These are phyloP conservation scores for Stigmatopora nigra DNA, from an alignment of 2,113 vertebrate species.

Conservation along the genomic window DNA sequence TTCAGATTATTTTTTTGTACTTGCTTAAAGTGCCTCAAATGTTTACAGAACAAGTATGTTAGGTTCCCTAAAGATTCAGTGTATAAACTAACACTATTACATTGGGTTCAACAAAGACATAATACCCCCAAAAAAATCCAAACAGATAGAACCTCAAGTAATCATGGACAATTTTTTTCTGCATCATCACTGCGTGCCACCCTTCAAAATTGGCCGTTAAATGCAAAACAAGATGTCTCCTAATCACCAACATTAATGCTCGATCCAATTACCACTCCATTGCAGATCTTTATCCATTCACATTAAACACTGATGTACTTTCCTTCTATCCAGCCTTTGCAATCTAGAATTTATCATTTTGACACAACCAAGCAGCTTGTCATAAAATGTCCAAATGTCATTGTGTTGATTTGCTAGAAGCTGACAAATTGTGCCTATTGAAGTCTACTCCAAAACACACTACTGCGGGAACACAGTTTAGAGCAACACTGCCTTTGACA, in stretches of 20 bases:
- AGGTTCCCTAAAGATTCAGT: neutral
- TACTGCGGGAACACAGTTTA: constrained; percentile 1
- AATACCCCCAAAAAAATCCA: no score
- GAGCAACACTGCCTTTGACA: constrained; percentile 4
- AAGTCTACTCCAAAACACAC: neutral
- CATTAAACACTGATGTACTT: neutral
- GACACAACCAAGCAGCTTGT: neutral
- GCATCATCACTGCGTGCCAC: neutral
- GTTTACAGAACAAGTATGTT: neutral
- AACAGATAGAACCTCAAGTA: neutral
- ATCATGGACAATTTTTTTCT: neutral
- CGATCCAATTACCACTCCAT: neutral
- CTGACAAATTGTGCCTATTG: neutral
- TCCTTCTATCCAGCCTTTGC: neutral
- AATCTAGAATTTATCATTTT: neutral
- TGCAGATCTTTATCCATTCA: neutral
- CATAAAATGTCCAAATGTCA: neutral
- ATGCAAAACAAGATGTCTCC: neutral
- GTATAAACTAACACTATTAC: neutral
- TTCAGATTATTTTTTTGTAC: no score
- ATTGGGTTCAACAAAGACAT: neutral
- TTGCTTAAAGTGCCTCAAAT: neutral
- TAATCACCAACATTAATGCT: constrained; percentile 2
- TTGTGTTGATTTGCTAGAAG: neutral
- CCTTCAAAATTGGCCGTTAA: neutral